phyloP scores from a whole-genome alignment of 2,888 invertebrate genomes.

The Stomorhina lunata region DNA sequence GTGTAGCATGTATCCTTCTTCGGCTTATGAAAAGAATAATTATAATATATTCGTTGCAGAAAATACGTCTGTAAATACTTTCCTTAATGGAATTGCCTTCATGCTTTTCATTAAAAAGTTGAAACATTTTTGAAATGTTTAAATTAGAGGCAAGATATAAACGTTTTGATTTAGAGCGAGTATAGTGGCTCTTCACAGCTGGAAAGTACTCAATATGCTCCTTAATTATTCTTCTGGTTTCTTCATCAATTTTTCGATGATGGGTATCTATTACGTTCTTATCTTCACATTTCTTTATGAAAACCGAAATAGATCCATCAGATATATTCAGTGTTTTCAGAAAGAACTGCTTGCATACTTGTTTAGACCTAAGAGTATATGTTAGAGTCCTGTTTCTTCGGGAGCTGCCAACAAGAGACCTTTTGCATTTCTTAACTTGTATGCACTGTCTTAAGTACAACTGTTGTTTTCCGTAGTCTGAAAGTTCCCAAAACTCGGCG shows the following conservation, averaged over 20 bases:
- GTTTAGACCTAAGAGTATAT: constrained; percentile 1
- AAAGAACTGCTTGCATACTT: constrained; percentile 20
- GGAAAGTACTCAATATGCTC: background rate
- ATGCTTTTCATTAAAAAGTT: background rate
- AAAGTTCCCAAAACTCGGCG: background rate
- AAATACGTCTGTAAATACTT: constrained; percentile 1
- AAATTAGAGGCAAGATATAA: background rate
- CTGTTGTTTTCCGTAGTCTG: constrained; percentile 18
- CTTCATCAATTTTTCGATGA: constrained; percentile 4
- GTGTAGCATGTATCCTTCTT: background rate
- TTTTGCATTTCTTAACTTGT: constrained; percentile 33
- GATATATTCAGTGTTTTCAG: background rate
- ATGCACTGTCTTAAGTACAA: constrained; percentile 16
- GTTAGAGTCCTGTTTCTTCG: constrained; percentile 3
- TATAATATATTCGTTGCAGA: constrained; percentile 10
- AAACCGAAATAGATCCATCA: constrained; percentile 12
- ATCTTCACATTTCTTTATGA: constrained; percentile 2
- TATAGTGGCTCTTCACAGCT: background rate
- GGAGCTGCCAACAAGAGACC: too few relatives aligned
- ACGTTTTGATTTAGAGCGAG: background rate
- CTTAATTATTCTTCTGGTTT: background rate
- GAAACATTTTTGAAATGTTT: constrained; percentile 2
- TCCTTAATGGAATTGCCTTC: constrained; percentile 16
- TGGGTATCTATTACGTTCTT: too few relatives aligned
- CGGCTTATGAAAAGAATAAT: constrained; percentile 3